These are phyloP conservation scores for Brachyrhaphis roseni DNA, from an alignment of 2,797 vertebrate genomes.

Conservation along the genomic window DNA sequence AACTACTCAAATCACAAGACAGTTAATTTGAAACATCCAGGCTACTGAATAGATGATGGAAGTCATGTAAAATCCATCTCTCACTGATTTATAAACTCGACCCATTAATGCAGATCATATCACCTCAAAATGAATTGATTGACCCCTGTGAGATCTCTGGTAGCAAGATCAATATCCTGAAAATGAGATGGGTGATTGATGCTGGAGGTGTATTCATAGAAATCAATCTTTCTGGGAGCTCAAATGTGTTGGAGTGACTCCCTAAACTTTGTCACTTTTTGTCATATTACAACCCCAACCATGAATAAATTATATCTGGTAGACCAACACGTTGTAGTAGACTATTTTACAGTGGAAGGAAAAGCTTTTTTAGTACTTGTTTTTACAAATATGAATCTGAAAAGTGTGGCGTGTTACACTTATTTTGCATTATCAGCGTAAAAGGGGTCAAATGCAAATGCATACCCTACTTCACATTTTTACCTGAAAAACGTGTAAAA, in stretches of 20 bases:
- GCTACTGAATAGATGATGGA: conserved; percentile 23
- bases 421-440: neutral
- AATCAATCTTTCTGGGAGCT: conserved; percentile 41
- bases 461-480: neutral
- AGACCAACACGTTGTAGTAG: neutral
- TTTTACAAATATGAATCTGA: neutral
- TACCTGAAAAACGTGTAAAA: neutral
- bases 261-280: neutral
- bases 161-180: conserved; percentile 49
- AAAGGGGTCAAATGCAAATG: neutral
- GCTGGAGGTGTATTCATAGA: conserved; percentile 36
- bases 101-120: conserved; percentile 49
- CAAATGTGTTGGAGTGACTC: conserved; percentile 34
- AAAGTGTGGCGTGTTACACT: neutral
- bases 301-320: neutral
- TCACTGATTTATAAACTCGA: conserved; percentile 51
- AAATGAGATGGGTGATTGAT: conserved; percentile 58
- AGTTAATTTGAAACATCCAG: conserved; percentile 42
- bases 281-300: neutral
- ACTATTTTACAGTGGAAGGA: neutral
- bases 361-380: neutral
- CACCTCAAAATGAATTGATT: conserved; percentile 57
- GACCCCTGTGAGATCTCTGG: conserved; percentile 39
- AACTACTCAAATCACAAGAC: conserved; percentile 40
- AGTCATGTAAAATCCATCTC: conserved; percentile 43